Conservation (phyloP, 2,888 invertebrate genomes). For the Anthrax anthrax region DNA sequence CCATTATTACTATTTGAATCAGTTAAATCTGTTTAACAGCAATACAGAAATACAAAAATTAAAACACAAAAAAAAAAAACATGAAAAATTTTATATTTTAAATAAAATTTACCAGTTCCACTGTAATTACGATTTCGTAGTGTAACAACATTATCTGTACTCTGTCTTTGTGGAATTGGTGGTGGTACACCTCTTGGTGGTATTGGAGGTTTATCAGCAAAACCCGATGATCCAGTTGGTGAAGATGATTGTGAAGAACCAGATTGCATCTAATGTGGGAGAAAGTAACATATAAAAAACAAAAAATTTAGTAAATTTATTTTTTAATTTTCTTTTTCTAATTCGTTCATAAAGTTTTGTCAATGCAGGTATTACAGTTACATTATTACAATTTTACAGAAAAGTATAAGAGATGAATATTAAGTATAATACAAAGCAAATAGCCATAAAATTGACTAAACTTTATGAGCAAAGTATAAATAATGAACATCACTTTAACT, state of each 20-base stretch:
- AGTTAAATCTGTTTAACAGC: conserved; percentile 17
- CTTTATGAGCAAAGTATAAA: too few relatives aligned
- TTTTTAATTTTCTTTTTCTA: too few relatives aligned
- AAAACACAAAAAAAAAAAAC: not conserved
- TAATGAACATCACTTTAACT: too few relatives aligned
- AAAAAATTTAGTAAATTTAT: not conserved
- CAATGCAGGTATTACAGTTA: too few relatives aligned
- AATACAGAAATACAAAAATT: not conserved
- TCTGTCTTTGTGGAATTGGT: conserved; percentile 38
- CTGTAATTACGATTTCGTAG: conserved; percentile 21
- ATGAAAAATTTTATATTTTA: not conserved
- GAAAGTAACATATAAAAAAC: not conserved
- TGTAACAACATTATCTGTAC: conserved; percentile 27
- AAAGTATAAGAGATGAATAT: too few relatives aligned
- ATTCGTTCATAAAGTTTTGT: not conserved
- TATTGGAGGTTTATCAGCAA: conserved; percentile 40
- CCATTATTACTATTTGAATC: conserved; percentile 22
- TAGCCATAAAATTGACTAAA: too few relatives aligned
- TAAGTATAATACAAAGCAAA: too few relatives aligned
- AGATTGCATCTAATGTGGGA: conserved; percentile 2
- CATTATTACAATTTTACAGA: too few relatives aligned
- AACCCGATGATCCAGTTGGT: conserved; percentile 21
- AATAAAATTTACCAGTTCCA: not conserved
- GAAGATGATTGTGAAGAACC: conserved; percentile 21
- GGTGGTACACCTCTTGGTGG: conserved; percentile 45